phyloP scores from a whole-genome alignment of 2,113 vertebrate species.

The Amia ocellicauda region DNA sequence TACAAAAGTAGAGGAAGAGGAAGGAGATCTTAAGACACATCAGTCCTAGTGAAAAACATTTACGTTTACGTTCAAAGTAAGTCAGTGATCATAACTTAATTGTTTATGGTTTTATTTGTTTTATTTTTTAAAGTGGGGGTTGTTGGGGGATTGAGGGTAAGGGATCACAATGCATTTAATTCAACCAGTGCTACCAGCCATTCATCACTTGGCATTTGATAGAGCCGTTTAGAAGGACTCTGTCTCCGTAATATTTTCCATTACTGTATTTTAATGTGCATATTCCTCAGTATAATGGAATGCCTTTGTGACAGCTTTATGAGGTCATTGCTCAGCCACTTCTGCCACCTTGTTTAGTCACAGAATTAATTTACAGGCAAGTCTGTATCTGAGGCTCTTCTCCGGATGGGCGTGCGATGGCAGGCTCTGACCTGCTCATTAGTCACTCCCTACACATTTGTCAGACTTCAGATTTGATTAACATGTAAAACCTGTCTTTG shows the following conservation, averaged over 20 bases:
- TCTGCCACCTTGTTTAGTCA: slow-evolving; percentile 17
- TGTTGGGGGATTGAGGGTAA: background rate
- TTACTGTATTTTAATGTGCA: slow-evolving; percentile 13
- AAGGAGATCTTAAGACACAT: too few relatives aligned
- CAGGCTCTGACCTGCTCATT: slow-evolving; percentile 1
- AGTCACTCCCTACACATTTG: slow-evolving; percentile 6
- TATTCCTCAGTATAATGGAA: slow-evolving; percentile 13
- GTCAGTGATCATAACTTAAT: too few relatives aligned
- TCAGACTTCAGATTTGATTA: background rate
- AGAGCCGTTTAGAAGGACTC: slow-evolving; percentile 13
- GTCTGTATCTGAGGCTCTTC: background rate
- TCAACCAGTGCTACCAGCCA: background rate
- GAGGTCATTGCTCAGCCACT: slow-evolving; percentile 24
- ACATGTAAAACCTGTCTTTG: background rate
- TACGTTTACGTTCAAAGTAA: too few relatives aligned
- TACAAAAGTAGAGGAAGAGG: too few relatives aligned
- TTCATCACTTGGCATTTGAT: slow-evolving; percentile 10
- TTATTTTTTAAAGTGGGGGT: too few relatives aligned
- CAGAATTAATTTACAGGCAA: slow-evolving; percentile 12
- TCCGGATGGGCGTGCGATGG: background rate
- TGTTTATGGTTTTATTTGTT: too few relatives aligned
- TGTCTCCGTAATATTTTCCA: slow-evolving; percentile 6
- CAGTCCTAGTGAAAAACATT: too few relatives aligned
- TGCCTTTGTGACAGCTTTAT: slow-evolving; percentile 21
- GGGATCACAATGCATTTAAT: background rate